Conservation (phyloP, 2,888 invertebrate genomes). For the Dendrolimus houi region DNA sequence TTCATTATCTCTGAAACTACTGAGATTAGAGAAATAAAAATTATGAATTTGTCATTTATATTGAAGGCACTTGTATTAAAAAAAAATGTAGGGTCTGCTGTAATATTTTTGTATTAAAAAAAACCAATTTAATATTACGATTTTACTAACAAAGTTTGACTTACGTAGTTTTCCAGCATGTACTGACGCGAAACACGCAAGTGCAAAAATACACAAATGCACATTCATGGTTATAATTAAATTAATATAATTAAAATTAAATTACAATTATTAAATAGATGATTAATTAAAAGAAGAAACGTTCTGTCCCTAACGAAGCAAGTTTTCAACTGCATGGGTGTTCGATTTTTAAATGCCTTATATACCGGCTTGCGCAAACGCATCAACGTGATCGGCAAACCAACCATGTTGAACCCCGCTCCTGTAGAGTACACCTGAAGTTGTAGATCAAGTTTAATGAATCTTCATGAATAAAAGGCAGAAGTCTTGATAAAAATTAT, state of each 20-base stretch:
- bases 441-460: background rate
- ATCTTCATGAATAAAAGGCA: too few relatives aligned
- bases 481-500: too few relatives aligned
- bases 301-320: slow-evolving; percentile 9
- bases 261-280: slow-evolving; percentile 9
- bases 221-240: slow-evolving; percentile 36
- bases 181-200: slow-evolving; percentile 23
- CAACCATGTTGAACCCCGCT: background rate
- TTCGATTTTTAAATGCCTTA: slow-evolving; percentile 13
- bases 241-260: slow-evolving; percentile 13
- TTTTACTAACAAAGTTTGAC: slow-evolving; percentile 15
- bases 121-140: too few relatives aligned
- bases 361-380: slow-evolving; percentile 19
- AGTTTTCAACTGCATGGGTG: slow-evolving; percentile 22
- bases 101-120: too few relatives aligned
- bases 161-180: slow-evolving; percentile 45
- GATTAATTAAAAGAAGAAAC: background rate
- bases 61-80: too few relatives aligned
- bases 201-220: slow-evolving; percentile 29
- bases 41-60: too few relatives aligned
- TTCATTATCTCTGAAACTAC: too few relatives aligned
- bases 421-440: background rate
- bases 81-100: too few relatives aligned
- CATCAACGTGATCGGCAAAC: background rate
- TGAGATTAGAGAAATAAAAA: too few relatives aligned